Percentiles rank a stretch among this genome's conserved stretches.
Evolutionary conservation across 2,888 invertebrate genomes (phyloP).

Genomic region (Ctenicera cuprea): DNA sequence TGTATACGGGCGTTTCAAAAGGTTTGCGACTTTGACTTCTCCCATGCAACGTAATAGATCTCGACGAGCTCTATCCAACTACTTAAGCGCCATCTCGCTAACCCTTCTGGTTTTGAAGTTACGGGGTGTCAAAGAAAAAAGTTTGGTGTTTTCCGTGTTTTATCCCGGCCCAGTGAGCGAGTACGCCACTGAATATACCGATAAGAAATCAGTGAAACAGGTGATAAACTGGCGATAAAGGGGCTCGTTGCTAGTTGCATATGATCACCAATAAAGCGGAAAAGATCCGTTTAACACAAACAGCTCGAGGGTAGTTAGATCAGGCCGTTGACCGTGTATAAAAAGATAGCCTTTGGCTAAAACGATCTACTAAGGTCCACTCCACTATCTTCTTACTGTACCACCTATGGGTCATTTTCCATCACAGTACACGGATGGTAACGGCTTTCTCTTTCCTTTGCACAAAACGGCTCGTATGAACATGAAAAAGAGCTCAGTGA

Average conservation of each 20-base stretch:
- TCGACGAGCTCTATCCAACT: no score
- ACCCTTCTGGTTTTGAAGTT: no score
- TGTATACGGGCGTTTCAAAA: no score
- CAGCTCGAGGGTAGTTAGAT: constrained; percentile 54
- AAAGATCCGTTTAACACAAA: constrained; percentile 56
- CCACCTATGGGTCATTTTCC: constrained; percentile 42
- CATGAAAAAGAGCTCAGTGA: constrained; percentile 19
- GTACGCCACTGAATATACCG: neutral
- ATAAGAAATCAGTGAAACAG: neutral
- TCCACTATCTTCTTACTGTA: constrained; percentile 52
- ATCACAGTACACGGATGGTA: constrained; percentile 34
- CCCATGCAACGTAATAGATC: no score
- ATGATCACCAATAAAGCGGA: constrained; percentile 52
- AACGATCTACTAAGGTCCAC: constrained; percentile 50
- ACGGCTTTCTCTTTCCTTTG: constrained; percentile 45
- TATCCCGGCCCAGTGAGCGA: no score
- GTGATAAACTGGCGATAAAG: neutral
- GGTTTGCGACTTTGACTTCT: no score
- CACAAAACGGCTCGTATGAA: constrained; percentile 12
- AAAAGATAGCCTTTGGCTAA: constrained; percentile 55
- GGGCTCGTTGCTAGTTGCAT: constrained; percentile 35
- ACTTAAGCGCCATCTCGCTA: no score
- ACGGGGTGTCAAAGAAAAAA: no score
- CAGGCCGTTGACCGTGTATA: constrained; percentile 58
- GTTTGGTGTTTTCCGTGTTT: no score